A percentile compares a stretch with the other conserved stretches of the same genome.
These are phyloP conservation scores for Actinia tenebrosa DNA, from an alignment of 64 coral and sea anemone species.

Conservation along the genomic window DNA sequence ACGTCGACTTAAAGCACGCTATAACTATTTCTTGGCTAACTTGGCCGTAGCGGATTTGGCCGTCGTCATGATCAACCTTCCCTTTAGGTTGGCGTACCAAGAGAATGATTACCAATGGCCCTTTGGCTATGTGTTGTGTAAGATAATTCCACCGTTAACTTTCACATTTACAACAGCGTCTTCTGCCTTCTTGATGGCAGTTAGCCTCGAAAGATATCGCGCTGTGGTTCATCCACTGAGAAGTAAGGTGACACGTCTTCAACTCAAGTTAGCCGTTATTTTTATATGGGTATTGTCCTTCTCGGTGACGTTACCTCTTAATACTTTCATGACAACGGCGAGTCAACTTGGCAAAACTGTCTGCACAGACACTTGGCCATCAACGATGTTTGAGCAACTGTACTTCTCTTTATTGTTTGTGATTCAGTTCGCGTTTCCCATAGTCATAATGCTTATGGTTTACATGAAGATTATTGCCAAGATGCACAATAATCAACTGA, in stretches of 20 bases:
- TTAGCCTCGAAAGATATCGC: slow-evolving; percentile 29
- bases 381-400: slow-evolving; percentile 8
- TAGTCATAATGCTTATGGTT: slow-evolving; percentile 20
- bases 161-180: slow-evolving; percentile 38
- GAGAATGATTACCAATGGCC: slow-evolving; percentile 52
- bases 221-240: slow-evolving; percentile 27
- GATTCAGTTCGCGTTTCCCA: slow-evolving; percentile 38
- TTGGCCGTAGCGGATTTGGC: slow-evolving; percentile 41
- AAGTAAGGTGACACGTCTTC: neutral
- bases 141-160: slow-evolving; percentile 41
- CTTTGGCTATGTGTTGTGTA: slow-evolving; percentile 40
- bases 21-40: slow-evolving; percentile 33
- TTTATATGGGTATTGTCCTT: slow-evolving; percentile 35
- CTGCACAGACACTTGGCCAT: slow-evolving; percentile 39
- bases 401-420: slow-evolving; percentile 33
- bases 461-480: slow-evolving; percentile 29
- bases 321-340: slow-evolving; percentile 20
- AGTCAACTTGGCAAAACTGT: slow-evolving; percentile 19
- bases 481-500: neutral
- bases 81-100: slow-evolving; percentile 40
- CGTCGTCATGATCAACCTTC: slow-evolving; percentile 32
- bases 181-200: slow-evolving; percentile 16
- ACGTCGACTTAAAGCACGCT: neutral
- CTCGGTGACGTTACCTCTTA: slow-evolving; percentile 19
- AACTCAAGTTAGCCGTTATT: slow-evolving; percentile 23